Base-by-base conservation (phyloP, 2,797 vertebrate genomes). In the Bucorvus abyssinicus region DNA sequence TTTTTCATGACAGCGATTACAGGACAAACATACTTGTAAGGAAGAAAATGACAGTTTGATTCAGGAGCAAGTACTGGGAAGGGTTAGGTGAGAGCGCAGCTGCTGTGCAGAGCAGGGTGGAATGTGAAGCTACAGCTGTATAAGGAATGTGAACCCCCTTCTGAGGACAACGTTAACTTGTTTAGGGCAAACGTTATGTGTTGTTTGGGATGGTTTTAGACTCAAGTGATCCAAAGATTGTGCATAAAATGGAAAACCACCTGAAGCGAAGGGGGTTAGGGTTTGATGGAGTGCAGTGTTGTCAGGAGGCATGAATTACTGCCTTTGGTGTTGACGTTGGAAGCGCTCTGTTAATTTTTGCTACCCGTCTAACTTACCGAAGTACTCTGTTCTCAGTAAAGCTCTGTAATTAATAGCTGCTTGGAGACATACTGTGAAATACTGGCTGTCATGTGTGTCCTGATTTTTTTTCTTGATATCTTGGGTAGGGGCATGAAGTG, bases 171-270 rank as follows among this genome's bases (percentile, higher is more conserved):
- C 6, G 17, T 38, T 64, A 40, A 38, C 57, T 52, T 70, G 21
- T 21, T 67, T 75, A 16, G 47, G 26, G 55, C 13, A 56, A 59
- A 7, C 0, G 0, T 30, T 23, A 0, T 55, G 12, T 19, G 20
- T 45, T 82, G 20, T 42, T 67, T 52, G 52, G 55, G 23, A 26
- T 0, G 5, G 18, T 50, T 84, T 69, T 61, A 79, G 63, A 57
- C 21, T 8, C 42, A 47, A 23, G 19, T 65, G 59, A 57, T 84
- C 10, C 15, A 56, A 70, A 81, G 68, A 29, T 22, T 5, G 3
- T 42, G 14, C 50, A 7, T 40, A 16, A 87, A 89, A 71, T 10
- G 29, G 38, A 49, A 75, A 87, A 56, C 2, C 3, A 11, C 18
- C n/a, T 44, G 50, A 60, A 71, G 45, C 10, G 22, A 2, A 21